Conservation (phyloP, 2,797 vertebrate genomes). For the Ciconia nigra region DNA sequence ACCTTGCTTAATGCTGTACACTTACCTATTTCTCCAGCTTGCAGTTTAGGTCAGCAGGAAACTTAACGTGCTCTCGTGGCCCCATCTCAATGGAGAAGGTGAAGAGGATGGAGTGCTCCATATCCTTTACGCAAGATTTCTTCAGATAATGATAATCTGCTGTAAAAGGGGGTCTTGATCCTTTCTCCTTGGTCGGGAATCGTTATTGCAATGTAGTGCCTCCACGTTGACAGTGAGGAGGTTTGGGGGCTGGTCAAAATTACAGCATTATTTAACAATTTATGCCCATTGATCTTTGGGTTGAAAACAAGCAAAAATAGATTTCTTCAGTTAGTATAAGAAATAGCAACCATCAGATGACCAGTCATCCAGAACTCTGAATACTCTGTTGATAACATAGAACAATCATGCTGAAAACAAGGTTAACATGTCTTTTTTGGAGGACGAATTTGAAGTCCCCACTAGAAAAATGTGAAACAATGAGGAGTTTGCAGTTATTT, state of each 20-base stretch:
- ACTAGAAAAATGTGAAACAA: not conserved
- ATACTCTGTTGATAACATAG: not conserved
- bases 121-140: not conserved
- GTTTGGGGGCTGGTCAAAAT: not conserved
- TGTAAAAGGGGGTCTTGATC: not conserved
- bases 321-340: not conserved
- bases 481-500: not conserved
- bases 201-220: not conserved
- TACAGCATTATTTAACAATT: not conserved
- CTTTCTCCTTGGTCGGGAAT: not conserved
- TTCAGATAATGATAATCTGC: not conserved
- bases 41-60: not conserved
- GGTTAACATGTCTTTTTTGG: not conserved
- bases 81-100: not conserved
- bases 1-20: not conserved
- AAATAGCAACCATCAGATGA: not conserved
- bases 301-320: not conserved
- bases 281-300: not conserved
- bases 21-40: not conserved
- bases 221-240: not conserved
- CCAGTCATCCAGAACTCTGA: not conserved
- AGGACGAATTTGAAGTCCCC: not conserved
- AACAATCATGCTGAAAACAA: not conserved
- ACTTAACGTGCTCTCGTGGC: not conserved
- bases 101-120: not conserved